phyloP scores from a whole-genome alignment of 2,113 vertebrate species.

The Propithecus coquereli region DNA sequence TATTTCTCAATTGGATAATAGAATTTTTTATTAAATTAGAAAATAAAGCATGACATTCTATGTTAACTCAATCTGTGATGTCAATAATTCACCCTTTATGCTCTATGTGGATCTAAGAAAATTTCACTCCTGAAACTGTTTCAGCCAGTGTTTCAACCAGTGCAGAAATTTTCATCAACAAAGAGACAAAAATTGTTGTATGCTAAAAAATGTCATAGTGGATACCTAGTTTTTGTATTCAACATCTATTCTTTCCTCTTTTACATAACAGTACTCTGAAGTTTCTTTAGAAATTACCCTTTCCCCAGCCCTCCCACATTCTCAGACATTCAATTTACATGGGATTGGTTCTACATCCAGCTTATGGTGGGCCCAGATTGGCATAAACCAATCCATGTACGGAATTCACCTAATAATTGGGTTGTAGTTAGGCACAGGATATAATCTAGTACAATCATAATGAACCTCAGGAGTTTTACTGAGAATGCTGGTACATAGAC shows the following conservation, averaged over 20 bases:
- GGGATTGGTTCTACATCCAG: neutral
- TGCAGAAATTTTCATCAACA: neutral
- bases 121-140: conserved; percentile 11
- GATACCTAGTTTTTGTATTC: neutral
- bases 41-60: neutral
- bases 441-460: neutral
- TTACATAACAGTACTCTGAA: neutral
- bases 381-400: neutral
- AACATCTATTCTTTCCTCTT: neutral
- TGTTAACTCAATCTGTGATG: neutral
- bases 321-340: neutral
- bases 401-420: neutral
- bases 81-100: neutral
- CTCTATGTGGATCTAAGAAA: neutral
- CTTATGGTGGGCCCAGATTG: neutral
- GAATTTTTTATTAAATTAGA: neutral
- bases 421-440: neutral
- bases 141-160: neutral
- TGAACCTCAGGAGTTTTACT: neutral
- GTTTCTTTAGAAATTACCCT: neutral
- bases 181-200: neutral
- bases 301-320: neutral
- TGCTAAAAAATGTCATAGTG: neutral
- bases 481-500: neutral
- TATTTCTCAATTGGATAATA: neutral